Base-by-base conservation (phyloP, 2,888 invertebrate species). In the Acanthosepion lycidas region DNA sequence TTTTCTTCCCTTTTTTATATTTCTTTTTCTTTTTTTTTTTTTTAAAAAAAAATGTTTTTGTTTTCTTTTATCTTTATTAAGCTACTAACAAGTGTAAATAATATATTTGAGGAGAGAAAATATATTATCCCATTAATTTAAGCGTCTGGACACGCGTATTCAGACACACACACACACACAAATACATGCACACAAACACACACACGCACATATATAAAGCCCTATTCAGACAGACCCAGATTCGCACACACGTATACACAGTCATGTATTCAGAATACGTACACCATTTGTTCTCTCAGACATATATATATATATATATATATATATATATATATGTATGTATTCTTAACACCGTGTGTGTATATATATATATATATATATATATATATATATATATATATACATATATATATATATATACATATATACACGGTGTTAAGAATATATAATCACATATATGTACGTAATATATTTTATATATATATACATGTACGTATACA, bases 371-470 rank as follows among this genome's bases (percentile, higher is more conserved):
- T 92, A 15, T 92, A 92, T 42, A 26, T 92, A 92, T n/a, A 92
- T 48, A 48, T 48, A 51, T 48, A 42, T 92, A 42, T 92, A 42
- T 92, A 49, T 49, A 23, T 48, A 42, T 20, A 92, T 92, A 18
- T 92, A 92, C 48, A 92, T 92, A 92, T 92, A 15, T 92, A 92
- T 42, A 26, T 92, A 42, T 48, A 92, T 92, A 64, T 92, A 92
- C 48, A 15, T 92, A 92, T 42, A 26, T 92, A 92, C 5, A 92
- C 48, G 28, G 5, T 91, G 3, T 94, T 78, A 51, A 6, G 59
- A 18, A 94, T 95, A 91, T 53, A 95, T 95, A 92, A 92, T 55
- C 8, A 33, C 91, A 94, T 95, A 53, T n/a, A 92, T 94, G 51
- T 51, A 59, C 92, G 55, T 92, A 94, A 92, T 92, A 55, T 59